These are phyloP conservation scores for Linnaemya vulpina DNA, from an alignment of 2,888 invertebrate species.

Conservation along the genomic window DNA sequence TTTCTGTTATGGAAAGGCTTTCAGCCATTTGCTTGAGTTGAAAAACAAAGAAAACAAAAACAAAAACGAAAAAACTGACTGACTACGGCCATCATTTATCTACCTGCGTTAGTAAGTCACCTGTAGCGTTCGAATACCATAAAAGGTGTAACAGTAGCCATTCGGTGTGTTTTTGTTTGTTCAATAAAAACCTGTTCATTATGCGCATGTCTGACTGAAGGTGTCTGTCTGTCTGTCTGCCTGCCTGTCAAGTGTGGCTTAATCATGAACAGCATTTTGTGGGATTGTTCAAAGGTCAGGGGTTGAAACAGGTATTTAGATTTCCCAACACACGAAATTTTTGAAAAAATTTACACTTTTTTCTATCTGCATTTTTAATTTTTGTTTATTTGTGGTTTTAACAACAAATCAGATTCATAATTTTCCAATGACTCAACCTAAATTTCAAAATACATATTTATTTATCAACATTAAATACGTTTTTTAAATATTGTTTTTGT, in stretches of 20 bases:
- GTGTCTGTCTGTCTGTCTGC: no score
- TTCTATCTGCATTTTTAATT: background rate
- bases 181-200: slow-evolving; percentile 68
- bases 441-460: slow-evolving; percentile 14
- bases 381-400: background rate
- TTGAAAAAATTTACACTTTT: no score
- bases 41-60: background rate
- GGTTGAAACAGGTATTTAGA: slow-evolving; percentile 57
- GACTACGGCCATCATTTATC: slow-evolving; percentile 25
- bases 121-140: slow-evolving; percentile 53
- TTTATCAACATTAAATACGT: slow-evolving; percentile 12
- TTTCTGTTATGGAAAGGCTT: slow-evolving; percentile 18
- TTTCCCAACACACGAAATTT: slow-evolving; percentile 8
- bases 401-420: background rate
- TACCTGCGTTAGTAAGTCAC: slow-evolving; percentile 38
- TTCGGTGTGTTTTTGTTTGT: slow-evolving; percentile 20
- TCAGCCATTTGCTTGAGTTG: slow-evolving; percentile 50
- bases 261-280: slow-evolving; percentile 55
- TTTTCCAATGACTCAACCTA: slow-evolving; percentile 55
- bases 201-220: slow-evolving; percentile 75
- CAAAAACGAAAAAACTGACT: slow-evolving; percentile 25
- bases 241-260: slow-evolving; percentile 66
- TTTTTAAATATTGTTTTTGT: slow-evolving; percentile 6
- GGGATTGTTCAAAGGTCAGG: slow-evolving; percentile 47
- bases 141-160: slow-evolving; percentile 59